phyloP scores from a whole-genome alignment of 1,140 invertebrate genomes.

The Pectinophora gossypiella region DNA sequence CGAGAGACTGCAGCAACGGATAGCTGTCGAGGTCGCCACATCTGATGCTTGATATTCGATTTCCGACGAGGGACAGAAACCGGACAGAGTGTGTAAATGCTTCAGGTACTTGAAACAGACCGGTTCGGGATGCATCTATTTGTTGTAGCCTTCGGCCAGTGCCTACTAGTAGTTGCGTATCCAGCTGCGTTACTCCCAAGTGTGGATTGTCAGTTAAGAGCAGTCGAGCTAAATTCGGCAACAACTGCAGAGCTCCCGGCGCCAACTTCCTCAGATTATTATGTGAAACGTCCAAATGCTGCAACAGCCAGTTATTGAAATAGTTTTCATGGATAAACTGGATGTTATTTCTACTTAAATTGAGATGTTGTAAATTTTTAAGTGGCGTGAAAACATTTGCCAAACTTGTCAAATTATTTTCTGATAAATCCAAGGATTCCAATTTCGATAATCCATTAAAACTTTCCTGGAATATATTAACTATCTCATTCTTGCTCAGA shows the following conservation, averaged over 20 bases:
- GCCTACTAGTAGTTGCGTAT: conserved; percentile 79
- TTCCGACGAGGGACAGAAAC: conserved; percentile 86
- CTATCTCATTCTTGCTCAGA: conserved; percentile 60
- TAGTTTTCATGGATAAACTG: conserved; percentile 79
- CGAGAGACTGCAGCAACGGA: conserved; percentile 86
- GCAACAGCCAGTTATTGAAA: conserved; percentile 76
- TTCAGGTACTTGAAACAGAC: conserved; percentile 86
- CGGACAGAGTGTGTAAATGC: conserved; percentile 89
- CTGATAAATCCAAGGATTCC: conserved; percentile 78
- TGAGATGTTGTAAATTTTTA: conserved; percentile 80
- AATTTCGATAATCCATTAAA: conserved; percentile 71
- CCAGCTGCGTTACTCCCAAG: conserved; percentile 75
- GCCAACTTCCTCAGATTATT: conserved; percentile 84
- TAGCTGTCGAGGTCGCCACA: conserved; percentile 94
- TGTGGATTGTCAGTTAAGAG: conserved; percentile 84
- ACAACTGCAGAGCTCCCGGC: conserved; percentile 82
- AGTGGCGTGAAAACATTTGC: conserved; percentile 77
- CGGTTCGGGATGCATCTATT: conserved; percentile 88
- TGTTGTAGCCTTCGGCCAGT: conserved; percentile 84
- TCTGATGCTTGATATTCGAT: conserved; percentile 82
- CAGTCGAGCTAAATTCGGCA: conserved; percentile 86
- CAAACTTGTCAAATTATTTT: conserved; percentile 76
- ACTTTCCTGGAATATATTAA: conserved; percentile 60
- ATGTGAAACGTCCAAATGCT: conserved; percentile 87
- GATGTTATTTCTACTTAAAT: conserved; percentile 83